Evolutionary conservation across 1,140 invertebrate genomes (phyloP).

Genomic region (Branchinecta lindahli): DNA sequence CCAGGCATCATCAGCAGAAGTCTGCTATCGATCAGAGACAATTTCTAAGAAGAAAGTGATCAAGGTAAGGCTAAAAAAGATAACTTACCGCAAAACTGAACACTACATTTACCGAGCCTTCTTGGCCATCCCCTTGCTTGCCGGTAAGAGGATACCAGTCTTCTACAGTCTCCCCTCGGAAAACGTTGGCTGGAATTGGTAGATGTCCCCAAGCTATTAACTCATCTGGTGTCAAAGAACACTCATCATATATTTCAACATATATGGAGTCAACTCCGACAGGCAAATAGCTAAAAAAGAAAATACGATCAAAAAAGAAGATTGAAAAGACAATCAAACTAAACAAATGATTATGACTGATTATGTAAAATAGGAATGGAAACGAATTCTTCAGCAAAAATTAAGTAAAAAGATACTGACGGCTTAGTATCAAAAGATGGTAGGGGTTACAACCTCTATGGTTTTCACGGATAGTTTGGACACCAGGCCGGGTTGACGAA

Average conservation of each 20-base stretch:
- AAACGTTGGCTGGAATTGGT: conserved; percentile 60
- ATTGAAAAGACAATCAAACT: background rate
- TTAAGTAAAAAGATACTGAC: too few relatives aligned
- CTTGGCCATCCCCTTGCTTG: conserved; percentile 79
- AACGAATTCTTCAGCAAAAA: too few relatives aligned
- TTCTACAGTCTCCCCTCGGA: conserved; percentile 74
- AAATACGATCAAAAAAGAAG: background rate
- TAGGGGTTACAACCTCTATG: too few relatives aligned
- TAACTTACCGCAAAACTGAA: conserved; percentile 45
- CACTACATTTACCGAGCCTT: conserved; percentile 55
- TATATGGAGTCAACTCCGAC: conserved; percentile 71
- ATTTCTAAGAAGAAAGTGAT: conserved; percentile 9
- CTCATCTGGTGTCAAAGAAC: conserved; percentile 89
- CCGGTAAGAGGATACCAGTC: conserved; percentile 84
- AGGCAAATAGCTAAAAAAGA: conserved; percentile 54
- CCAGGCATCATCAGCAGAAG: too few relatives aligned
- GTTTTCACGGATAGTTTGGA: too few relatives aligned
- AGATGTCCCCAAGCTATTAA: conserved; percentile 81
- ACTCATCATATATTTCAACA: conserved; percentile 91
- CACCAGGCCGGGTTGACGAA: too few relatives aligned
- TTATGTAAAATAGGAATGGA: background rate
- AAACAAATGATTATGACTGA: background rate
- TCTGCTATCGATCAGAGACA: background rate
- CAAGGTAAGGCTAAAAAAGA: conserved; percentile 12
- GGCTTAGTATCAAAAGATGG: too few relatives aligned